Conservation (phyloP, 2,888 invertebrate genomes). For the Mactromeris polynyma region DNA sequence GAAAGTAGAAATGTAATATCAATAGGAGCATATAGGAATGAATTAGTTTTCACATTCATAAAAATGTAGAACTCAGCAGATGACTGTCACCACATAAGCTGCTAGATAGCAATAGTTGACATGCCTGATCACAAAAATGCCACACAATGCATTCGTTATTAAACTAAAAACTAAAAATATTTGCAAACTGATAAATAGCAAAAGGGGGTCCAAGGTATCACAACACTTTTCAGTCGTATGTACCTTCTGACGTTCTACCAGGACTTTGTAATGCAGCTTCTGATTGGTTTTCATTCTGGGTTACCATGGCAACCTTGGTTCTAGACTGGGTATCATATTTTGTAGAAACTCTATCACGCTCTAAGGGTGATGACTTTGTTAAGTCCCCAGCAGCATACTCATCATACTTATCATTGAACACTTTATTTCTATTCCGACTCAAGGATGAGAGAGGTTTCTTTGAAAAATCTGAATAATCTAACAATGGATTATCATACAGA, state of each 20-base stretch:
- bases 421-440: slow-evolving; percentile 79
- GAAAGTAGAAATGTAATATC: no score
- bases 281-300: slow-evolving; percentile 24
- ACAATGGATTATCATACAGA: slow-evolving; percentile 48
- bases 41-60: background rate
- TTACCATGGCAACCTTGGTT: slow-evolving; percentile 37
- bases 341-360: background rate
- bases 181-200: slow-evolving; percentile 5
- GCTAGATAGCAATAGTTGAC: background rate
- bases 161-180: slow-evolving; percentile 3
- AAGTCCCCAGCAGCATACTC: slow-evolving; percentile 54
- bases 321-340: slow-evolving; percentile 24
- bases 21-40: background rate
- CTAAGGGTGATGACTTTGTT: slow-evolving; percentile 6
- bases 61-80: background rate
- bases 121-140: background rate
- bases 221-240: slow-evolving; percentile 15
- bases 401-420: slow-evolving; percentile 77
- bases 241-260: slow-evolving; percentile 27
- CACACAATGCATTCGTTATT: background rate
- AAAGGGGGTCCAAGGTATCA: slow-evolving; percentile 1
- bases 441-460: slow-evolving; percentile 33
- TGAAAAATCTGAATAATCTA: slow-evolving; percentile 43
- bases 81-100: background rate
- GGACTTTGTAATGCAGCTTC: background rate